phyloP scores from a whole-genome alignment of 2,113 vertebrate species.

The Tapirus terrestris region DNA sequence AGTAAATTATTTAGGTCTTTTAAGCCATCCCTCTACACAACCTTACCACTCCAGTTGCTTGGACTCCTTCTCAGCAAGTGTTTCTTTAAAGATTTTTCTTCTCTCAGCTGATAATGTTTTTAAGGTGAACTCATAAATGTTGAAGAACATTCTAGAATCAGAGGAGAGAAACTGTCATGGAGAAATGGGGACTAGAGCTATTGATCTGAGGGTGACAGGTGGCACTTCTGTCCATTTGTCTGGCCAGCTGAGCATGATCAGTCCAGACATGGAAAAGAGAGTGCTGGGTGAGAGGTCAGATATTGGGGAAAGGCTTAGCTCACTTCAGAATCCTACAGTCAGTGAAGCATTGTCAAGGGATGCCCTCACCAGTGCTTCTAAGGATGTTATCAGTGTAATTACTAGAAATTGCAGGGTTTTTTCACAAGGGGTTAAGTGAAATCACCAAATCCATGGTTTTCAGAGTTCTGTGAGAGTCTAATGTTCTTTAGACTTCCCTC shows the following conservation, averaged over 20 bases:
- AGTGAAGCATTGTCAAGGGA: background rate
- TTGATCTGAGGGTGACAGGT: background rate
- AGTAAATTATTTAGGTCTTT: background rate
- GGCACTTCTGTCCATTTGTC: background rate
- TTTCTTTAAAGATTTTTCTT: background rate
- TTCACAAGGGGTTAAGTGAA: background rate
- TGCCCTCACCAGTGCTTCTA: background rate
- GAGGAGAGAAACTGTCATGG: background rate
- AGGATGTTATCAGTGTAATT: background rate
- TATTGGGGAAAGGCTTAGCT: background rate
- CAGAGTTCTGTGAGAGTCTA: background rate
- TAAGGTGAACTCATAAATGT: background rate
- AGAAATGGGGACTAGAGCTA: background rate
- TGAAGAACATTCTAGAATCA: background rate
- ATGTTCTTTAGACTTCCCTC: background rate
- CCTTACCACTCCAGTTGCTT: rapidly evolving
- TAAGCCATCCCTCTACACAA: background rate
- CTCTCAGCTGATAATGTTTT: background rate
- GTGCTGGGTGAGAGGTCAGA: background rate
- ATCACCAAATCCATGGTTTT: background rate
- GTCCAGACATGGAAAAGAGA: background rate
- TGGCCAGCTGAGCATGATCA: background rate
- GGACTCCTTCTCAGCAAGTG: background rate
- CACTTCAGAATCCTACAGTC: background rate
- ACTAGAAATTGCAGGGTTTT: background rate